A percentile compares a stretch with the other conserved stretches of the same genome.
Evolutionary conservation across 1,140 invertebrate genomes (phyloP).

Genomic region (Microvelia longipes): DNA sequence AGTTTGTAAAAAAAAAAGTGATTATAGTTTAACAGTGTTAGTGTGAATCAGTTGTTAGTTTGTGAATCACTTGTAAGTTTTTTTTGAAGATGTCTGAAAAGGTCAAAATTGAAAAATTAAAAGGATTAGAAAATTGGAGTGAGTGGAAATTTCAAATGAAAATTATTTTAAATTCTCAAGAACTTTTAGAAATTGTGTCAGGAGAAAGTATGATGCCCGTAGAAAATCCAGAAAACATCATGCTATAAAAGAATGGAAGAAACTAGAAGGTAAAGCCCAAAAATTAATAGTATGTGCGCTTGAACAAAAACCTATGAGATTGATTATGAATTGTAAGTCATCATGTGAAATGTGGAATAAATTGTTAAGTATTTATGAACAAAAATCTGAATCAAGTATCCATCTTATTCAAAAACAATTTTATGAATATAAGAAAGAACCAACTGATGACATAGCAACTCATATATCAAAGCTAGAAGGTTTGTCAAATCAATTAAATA

Average conservation of each 20-base stretch:
- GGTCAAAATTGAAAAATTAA: neutral
- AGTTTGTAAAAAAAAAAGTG: too few species aligned
- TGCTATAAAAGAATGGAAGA: neutral
- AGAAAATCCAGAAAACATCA: neutral
- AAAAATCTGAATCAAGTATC: neutral
- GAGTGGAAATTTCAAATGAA: neutral
- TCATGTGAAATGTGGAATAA: neutral
- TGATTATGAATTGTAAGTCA: neutral
- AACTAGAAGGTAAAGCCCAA: neutral
- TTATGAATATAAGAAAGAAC: neutral
- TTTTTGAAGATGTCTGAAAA: neutral
- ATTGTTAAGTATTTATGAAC: neutral
- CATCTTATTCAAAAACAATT: neutral
- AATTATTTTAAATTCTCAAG: neutral
- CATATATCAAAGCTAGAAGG: neutral
- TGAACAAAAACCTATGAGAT: neutral
- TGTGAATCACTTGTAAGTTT: too few species aligned
- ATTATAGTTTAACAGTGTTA: too few species aligned
- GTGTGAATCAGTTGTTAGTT: too few species aligned
- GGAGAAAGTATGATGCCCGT: neutral
- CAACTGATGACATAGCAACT: neutral
- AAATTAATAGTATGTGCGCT: neutral
- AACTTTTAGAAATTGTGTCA: neutral
- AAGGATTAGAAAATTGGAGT: neutral
- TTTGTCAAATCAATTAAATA: neutral